phyloP scores from a whole-genome alignment of 2,113 vertebrate species.

The Probosciger aterrimus region DNA sequence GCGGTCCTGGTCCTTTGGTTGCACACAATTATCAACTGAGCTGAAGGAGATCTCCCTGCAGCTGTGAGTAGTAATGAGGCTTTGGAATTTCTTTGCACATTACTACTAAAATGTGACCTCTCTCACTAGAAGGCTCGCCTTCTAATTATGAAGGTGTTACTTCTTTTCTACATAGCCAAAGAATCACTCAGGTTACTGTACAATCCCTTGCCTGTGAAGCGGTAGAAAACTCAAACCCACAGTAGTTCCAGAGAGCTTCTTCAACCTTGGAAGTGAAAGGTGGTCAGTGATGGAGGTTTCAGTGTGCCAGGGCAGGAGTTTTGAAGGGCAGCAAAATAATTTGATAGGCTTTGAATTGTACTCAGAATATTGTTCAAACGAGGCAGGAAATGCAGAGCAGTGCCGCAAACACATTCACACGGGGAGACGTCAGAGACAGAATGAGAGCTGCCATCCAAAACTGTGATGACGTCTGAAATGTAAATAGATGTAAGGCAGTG shows the following conservation, averaged over 20 bases:
- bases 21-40: background rate
- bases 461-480: background rate
- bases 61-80: constrained; percentile 14
- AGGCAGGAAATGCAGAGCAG: background rate
- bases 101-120: background rate
- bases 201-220: background rate
- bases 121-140: background rate
- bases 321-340: background rate
- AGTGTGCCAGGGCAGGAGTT: background rate
- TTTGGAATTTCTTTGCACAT: constrained; percentile 12
- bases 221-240: background rate
- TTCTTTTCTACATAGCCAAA: background rate
- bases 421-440: background rate
- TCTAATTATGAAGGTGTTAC: background rate
- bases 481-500: background rate
- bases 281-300: background rate
- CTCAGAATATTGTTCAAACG: background rate
- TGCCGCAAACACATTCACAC: background rate
- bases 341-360: background rate
- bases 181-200: background rate
- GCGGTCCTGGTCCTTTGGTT: background rate
- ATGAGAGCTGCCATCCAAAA: background rate
- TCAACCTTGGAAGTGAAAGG: background rate
- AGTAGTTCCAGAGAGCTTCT: background rate
- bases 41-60: background rate